phyloP scores from a whole-genome alignment of 2,888 invertebrate species.

The Chloromyia formosa region DNA sequence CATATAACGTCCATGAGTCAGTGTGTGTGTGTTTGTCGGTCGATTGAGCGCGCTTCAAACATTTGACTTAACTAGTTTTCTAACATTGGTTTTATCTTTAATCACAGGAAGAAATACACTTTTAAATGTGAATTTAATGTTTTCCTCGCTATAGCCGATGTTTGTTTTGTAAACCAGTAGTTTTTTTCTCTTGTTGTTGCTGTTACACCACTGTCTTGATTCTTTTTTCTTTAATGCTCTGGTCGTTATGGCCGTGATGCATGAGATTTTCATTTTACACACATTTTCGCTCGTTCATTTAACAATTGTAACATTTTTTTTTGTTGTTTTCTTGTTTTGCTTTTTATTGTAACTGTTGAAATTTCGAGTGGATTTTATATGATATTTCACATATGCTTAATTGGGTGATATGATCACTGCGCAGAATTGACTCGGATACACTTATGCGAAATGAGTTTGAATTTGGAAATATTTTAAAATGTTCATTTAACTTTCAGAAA shows the following conservation, averaged over 20 bases:
- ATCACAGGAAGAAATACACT: slow-evolving; percentile 33
- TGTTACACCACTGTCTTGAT: not conserved
- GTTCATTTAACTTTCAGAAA: too few relatives aligned
- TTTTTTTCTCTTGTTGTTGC: not conserved
- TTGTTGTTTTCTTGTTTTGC: not conserved
- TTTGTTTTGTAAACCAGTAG: slow-evolving; percentile 16
- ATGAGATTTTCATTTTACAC: slow-evolving; percentile 10
- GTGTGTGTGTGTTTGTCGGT: too few relatives aligned
- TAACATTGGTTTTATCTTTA: slow-evolving; percentile 31
- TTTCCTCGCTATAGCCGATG: not conserved
- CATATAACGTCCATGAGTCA: not conserved
- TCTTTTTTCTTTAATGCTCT: not conserved
- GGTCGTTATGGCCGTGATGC: not conserved
- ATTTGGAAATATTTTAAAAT: too few relatives aligned
- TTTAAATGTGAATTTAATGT: slow-evolving; percentile 35
- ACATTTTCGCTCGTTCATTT: slow-evolving; percentile 6
- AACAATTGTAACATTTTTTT: slow-evolving; percentile 20
- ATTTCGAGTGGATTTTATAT: too few relatives aligned
- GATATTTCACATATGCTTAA: too few relatives aligned
- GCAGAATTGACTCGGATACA: too few relatives aligned
- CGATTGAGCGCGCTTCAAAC: not conserved
- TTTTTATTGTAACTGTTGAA: too few relatives aligned
- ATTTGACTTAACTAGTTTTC: slow-evolving; percentile 33
- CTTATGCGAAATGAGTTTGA: too few relatives aligned
- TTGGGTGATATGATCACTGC: too few relatives aligned